These are phyloP conservation scores for Deroptyus accipitrinus DNA, from an alignment of 2,113 vertebrate species.

Conservation along the genomic window DNA sequence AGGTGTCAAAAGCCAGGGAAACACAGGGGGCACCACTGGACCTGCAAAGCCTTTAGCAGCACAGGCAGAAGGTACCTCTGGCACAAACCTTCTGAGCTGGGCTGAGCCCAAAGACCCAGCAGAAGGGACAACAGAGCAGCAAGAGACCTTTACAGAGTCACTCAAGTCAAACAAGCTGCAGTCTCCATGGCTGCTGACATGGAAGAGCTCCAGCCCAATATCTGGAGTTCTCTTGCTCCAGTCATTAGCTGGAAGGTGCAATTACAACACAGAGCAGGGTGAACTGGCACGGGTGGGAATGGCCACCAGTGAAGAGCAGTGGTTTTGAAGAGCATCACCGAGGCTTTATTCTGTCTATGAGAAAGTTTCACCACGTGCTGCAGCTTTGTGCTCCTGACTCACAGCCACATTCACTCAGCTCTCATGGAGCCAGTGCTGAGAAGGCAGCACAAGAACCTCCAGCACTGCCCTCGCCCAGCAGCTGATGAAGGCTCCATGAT, in stretches of 20 bases:
- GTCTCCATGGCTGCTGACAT: rapidly evolving
- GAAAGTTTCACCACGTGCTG: neutral
- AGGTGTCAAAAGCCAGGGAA: neutral
- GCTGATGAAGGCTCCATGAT: neutral
- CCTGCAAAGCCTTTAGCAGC: neutral
- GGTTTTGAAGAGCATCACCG: neutral
- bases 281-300: neutral
- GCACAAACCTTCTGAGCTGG: neutral
- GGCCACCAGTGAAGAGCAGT: rapidly evolving
- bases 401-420: neutral
- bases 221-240: neutral
- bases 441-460: neutral
- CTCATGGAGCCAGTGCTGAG: neutral
- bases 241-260: neutral
- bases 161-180: neutral
- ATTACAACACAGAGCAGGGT: neutral
- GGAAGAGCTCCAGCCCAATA: neutral
- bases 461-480: neutral
- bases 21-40: rapidly evolving
- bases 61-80: neutral
- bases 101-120: neutral
- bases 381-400: neutral
- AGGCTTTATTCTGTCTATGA: neutral
- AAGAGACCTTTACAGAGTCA: neutral
- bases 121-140: neutral